Base-by-base conservation (phyloP, 30 jellyfish, hydroid and myxozoan species). In the Chironex yamaguchii region DNA sequence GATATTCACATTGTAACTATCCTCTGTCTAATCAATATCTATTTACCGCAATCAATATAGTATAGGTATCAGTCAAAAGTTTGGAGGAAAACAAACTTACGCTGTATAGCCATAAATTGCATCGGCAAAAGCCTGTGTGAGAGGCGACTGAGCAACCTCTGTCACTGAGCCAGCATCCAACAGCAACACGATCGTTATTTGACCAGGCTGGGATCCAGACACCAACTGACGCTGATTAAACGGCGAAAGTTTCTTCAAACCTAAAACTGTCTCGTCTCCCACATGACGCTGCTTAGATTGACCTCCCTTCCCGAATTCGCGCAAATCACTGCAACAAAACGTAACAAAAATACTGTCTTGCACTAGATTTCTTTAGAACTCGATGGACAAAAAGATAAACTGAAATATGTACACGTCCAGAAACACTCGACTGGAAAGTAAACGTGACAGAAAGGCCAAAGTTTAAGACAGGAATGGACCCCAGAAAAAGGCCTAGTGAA, bases 111-210 rank as follows among this genome's bases (percentile, higher is more conserved):
- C 25, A 29, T 77, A 88, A 1, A 86, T 93, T 20, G 89, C 94
- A 77, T 88, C 97, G 4, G 97, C 90, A 75, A 93, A 93, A 6
- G 97, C 94, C 58, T 89, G 98, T 74, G 77, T 89, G 17, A 93
- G 49, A 3, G 96, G 96, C 0, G 98, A 93, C 14, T 71, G 50
- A 34, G 84, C 96, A 0, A 93, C 95, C 29, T 84, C 91, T 32
- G 63, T 79, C 1, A 71, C 6, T 32, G 53, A 35, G 49, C 52
- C 80, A 22, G 85, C 76, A 58, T 93, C 98, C 4, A 93, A 36
- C 22, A 93, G 96, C 9, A 93, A 69, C 2, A 86, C 95, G 0
- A 93, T 96, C 1, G 96, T 86, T 48, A 93, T 49, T 29, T 81
- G 67, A 17, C 98, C 98, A 0, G 96, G 88, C 24, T 77, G 96